Evolutionary conservation across 37 sponge, comb jelly and placozoan genomes (phyloP).

Genomic region (Hexactinellida sp.): DNA sequence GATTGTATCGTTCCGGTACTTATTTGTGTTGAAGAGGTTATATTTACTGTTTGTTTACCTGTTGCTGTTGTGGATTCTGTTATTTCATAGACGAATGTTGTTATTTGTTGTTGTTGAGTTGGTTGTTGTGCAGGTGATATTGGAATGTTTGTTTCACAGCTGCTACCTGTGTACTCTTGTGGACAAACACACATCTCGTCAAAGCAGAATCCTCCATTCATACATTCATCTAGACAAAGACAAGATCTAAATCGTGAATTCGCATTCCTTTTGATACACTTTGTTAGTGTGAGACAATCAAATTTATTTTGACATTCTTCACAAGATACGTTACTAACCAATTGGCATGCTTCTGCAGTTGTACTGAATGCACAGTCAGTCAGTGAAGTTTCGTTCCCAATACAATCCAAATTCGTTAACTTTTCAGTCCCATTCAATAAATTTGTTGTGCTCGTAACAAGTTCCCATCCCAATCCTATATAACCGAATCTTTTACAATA

Average conservation of each 20-base stretch:
- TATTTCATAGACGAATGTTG: too few species aligned
- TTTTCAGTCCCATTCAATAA: background rate
- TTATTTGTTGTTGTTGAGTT: too few species aligned
- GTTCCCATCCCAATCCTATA: background rate
- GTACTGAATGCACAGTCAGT: background rate
- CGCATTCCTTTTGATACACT: background rate
- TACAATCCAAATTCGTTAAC: background rate
- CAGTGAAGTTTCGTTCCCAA: background rate
- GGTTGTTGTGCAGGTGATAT: too few species aligned
- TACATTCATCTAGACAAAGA: background rate
- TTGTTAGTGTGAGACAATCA: background rate
- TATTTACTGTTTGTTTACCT: too few species aligned
- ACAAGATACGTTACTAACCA: background rate
- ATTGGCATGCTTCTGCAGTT: background rate
- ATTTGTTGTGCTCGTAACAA: background rate
- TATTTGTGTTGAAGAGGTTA: too few species aligned
- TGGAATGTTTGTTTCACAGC: background rate
- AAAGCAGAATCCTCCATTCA: background rate
- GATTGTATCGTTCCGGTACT: too few species aligned
- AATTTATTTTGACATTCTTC: background rate
- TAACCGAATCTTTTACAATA: background rate
- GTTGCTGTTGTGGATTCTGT: too few species aligned
- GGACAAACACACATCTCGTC: background rate
- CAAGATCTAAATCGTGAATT: background rate
- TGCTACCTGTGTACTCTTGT: background rate